Percentiles rank a stretch among this genome's conserved stretches.
Conservation (phyloP, 1,140 invertebrate genomes). For the Drosophila orosa region DNA sequence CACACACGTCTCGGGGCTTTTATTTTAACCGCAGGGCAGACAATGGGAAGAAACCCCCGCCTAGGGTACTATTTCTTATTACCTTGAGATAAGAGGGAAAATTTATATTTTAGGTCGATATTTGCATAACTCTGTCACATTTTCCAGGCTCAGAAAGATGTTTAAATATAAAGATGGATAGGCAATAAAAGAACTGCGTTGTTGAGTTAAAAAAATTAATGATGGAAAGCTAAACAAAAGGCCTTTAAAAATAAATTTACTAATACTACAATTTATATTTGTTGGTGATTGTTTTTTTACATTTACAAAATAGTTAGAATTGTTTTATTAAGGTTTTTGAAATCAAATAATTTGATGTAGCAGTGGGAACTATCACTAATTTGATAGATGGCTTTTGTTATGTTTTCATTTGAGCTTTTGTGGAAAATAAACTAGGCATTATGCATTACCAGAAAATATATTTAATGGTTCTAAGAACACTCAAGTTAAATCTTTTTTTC, state of each 20-base stretch:
- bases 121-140: not conserved
- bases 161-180: not conserved
- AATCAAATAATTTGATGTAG: no score
- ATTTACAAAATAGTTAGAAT: no score
- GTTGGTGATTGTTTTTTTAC: no score
- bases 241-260: no score
- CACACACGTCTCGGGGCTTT: slow-evolving; percentile 37
- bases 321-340: no score
- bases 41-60: not conserved
- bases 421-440: not conserved
- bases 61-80: not conserved
- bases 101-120: not conserved
- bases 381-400: not conserved
- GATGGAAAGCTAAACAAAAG: not conserved
- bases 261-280: no score
- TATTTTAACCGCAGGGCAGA: not conserved
- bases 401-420: not conserved
- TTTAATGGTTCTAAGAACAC: not conserved
- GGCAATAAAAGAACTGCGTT: not conserved
- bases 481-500: not conserved
- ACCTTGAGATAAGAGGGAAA: not conserved
- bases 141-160: not conserved
- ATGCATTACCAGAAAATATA: not conserved
- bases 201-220: not conserved
- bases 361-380: not conserved